Conservation (phyloP, 1,140 invertebrate species). For the Melipona quadrifasciata region DNA sequence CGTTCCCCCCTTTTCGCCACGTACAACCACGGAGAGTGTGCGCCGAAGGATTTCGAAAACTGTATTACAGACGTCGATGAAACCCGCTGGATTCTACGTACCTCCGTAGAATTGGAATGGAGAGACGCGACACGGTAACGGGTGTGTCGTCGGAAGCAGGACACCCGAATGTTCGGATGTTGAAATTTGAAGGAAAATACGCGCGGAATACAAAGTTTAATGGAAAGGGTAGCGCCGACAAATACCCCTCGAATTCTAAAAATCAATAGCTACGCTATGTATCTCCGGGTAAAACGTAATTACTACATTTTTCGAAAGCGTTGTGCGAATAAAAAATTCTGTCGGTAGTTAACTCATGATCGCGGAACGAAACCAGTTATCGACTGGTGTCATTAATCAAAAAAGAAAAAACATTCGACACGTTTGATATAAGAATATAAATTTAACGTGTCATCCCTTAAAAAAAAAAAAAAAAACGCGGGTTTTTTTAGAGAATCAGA, state of each 20-base stretch:
- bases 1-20: neutral
- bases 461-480: neutral
- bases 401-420: no score
- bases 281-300: no score
- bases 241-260: no score
- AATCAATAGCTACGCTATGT: no score
- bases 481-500: neutral
- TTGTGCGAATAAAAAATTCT: no score
- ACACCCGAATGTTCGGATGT: neutral
- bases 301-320: no score
- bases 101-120: neutral
- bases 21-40: neutral
- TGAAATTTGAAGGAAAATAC: no score
- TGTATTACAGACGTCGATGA: neutral
- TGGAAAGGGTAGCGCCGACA: no score
- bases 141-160: neutral
- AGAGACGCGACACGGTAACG: neutral
- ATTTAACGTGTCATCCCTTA: neutral
- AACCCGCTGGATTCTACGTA: neutral
- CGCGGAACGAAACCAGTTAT: no score
- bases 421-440: neutral
- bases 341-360: no score
- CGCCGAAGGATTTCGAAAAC: constrained; percentile 21
- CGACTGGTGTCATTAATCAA: no score
- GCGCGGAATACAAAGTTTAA: neutral